These are phyloP conservation scores for Bursaphelenchus okinawaensis DNA, from an alignment of 2,888 invertebrate genomes.

Conservation along the genomic window DNA sequence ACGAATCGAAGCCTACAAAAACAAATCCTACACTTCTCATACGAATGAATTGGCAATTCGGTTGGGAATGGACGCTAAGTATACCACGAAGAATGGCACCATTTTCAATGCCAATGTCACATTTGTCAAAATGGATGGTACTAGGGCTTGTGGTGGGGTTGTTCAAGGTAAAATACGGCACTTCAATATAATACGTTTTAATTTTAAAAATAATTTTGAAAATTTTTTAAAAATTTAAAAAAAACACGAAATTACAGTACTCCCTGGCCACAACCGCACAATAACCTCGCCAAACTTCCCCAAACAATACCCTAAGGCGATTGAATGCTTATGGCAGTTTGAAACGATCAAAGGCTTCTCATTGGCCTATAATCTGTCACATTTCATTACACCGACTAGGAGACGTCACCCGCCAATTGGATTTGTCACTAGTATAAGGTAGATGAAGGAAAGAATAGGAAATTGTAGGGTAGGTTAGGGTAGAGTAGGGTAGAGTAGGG, in stretches of 20 bases:
- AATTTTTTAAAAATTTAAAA: too few species aligned
- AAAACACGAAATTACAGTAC: slow-evolving; percentile 28
- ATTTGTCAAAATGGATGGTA: background rate
- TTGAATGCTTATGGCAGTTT: slow-evolving; percentile 41
- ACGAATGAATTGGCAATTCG: slow-evolving; percentile 36
- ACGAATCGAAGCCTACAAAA: background rate
- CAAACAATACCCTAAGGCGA: slow-evolving; percentile 34
- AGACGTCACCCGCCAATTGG: background rate
- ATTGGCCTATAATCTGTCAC: slow-evolving; percentile 28
- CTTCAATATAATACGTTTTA: background rate
- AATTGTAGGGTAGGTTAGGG: too few species aligned
- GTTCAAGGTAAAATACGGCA: slow-evolving; percentile 16
- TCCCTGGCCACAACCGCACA: slow-evolving; percentile 1
- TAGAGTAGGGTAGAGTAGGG: background rate
- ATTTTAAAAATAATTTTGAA: background rate
- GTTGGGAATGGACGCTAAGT: slow-evolving; percentile 23
- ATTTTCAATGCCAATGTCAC: slow-evolving; percentile 10
- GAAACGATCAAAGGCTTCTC: slow-evolving; percentile 39
- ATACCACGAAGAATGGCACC: background rate
- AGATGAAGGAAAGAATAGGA: too few species aligned
- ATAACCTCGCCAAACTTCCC: slow-evolving; percentile 41
- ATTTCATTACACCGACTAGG: slow-evolving; percentile 21
- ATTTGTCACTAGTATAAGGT: background rate
- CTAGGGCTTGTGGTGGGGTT: slow-evolving; percentile 21
- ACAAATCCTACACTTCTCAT: slow-evolving; percentile 33